Base-by-base conservation (phyloP, 1,140 invertebrate species). In the Spodoptera frugiperda region DNA sequence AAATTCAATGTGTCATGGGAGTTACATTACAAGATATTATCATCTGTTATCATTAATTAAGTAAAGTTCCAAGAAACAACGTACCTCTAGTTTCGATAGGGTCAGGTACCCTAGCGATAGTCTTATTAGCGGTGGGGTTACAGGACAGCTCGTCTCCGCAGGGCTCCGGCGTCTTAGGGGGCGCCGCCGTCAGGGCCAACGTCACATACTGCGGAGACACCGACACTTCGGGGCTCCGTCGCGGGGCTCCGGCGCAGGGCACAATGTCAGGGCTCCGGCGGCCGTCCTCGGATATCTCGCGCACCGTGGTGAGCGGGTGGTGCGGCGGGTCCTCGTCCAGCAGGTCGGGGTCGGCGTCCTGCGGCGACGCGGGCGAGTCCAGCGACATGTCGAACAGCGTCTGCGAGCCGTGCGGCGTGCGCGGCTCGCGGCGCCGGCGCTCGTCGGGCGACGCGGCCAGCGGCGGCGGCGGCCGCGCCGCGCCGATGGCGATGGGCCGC, bases 261-360 rank as follows among this genome's bases (percentile, higher is more conserved):
- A 33, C 49, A 14, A 17, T 19, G 10, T 61, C 68, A 0, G 54
- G 76, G 72, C 72, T 77, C 39, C 78, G 79, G 5, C 82, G 55
- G 2, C 86, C 83, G 25, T 92, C 90, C 67, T 91, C 89, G 0
- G 88, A 85, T 8, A 89, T 78, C 82, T 92, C 91, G 8, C 89
- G 81, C 1, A 92, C 87, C 0, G 91, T 92, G 3, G 78, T 84
- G 14, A 92, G 78, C 48, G 85, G 82, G 30, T 89, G 89, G 44
- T 84, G 82, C 0, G 54, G 57, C 3, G 75, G 25, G 25, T 85
- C 84, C 30, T 86, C 84, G 9, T 82, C 84, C 9, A 81, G 48
- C 65, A 6, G 19, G 2, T 77, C 53, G 48, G 86, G 17, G 19
- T 83, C 80, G 2, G 5, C 10, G n/a, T 78, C 78, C 6, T 84